phyloP scores from a whole-genome alignment of 2,113 vertebrate species.

The Tor tambroides region DNA sequence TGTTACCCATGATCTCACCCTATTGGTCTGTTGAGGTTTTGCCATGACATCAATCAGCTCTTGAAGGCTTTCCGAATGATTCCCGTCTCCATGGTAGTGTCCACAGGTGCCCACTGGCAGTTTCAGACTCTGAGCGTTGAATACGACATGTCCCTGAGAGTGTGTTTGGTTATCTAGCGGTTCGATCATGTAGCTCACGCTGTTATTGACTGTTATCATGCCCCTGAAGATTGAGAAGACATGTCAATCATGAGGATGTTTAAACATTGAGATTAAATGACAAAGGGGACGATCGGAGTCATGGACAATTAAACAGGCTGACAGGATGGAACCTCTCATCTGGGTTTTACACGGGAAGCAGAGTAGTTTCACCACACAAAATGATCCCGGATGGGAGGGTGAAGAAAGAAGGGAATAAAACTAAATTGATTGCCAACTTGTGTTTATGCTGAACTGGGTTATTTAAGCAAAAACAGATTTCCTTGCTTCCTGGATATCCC shows the following conservation, averaged over 20 bases:
- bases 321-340: constrained; percentile 29
- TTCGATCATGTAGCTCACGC: constrained; percentile 89
- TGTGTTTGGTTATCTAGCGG: constrained; percentile 73
- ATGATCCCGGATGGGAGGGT: constrained; percentile 11
- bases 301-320: neutral
- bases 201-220: constrained; percentile 83
- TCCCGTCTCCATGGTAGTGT: constrained; percentile 64
- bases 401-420: constrained; percentile 13
- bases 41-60: constrained; percentile 74
- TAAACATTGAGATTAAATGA: neutral
- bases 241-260: neutral
- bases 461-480: constrained; percentile 44
- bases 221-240: constrained; percentile 80
- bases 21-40: constrained; percentile 64
- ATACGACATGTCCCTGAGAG: constrained; percentile 80
- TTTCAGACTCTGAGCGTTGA: constrained; percentile 81
- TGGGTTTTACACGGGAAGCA: constrained; percentile 19
- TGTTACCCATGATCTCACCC: constrained; percentile 73
- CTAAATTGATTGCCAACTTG: neutral
- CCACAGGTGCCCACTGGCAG: constrained; percentile 78
- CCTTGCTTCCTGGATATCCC: constrained; percentile 25
- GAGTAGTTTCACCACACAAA: neutral
- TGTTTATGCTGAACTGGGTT: constrained; percentile 37
- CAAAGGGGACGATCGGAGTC: neutral
- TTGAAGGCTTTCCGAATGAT: constrained; percentile 59